phyloP scores from a whole-genome alignment of 2,113 vertebrate genomes.

The Myotis lucifugus region DNA sequence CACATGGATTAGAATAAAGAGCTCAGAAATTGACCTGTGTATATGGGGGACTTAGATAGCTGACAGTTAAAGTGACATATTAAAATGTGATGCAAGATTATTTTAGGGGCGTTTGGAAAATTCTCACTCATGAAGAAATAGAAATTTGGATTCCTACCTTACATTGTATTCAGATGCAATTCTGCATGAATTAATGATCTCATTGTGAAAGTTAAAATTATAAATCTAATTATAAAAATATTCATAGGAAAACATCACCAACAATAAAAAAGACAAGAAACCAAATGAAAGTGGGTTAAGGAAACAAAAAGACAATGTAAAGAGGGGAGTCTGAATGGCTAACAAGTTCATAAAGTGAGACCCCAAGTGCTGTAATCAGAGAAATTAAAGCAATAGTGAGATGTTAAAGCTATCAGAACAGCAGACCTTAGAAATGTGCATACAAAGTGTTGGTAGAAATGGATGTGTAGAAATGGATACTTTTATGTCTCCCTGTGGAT shows the following conservation, averaged over 20 bases:
- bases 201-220: not conserved
- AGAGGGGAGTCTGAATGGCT: not conserved
- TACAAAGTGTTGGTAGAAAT: not conserved
- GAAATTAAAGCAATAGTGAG: not conserved
- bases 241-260: not conserved
- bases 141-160: not conserved
- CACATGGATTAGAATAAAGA: not conserved
- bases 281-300: not conserved
- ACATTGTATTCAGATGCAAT: not conserved
- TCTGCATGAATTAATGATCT: not conserved
- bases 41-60: not conserved
- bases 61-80: not conserved
- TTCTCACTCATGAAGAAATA: not conserved
- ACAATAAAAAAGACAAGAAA: not conserved
- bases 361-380: not conserved
- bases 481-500: not conserved
- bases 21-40: not conserved
- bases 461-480: not conserved
- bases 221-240: constrained; percentile 31
- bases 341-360: not conserved
- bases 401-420: not conserved
- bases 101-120: not conserved
- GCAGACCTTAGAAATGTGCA: not conserved
- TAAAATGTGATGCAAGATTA: not conserved
- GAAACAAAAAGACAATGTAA: not conserved